Base-by-base conservation (phyloP, 2,888 invertebrate species). In the Diarsia dahlii region DNA sequence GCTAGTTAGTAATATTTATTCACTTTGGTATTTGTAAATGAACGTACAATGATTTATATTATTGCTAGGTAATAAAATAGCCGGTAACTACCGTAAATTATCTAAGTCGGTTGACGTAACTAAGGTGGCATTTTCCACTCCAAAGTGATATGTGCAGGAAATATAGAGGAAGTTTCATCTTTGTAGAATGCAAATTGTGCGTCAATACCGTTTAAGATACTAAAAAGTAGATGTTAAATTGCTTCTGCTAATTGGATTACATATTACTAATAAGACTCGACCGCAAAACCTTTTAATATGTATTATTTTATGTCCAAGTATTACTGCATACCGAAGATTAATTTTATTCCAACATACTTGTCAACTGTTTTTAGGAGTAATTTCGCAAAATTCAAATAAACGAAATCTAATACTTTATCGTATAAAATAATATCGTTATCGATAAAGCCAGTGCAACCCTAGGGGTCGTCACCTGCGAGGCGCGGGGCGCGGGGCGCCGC, bases 401-500 rank as follows among this genome's bases (percentile, higher is more conserved):
- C 6, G 1, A 39, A 0, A 5, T 23, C 13, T 0, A 3, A 70
- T 60, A 54, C 2, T 64, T 45, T 52, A 74, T 52, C 56, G 50
- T 48, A 3, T 46, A 62, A 64, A 60, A 34, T 52, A 46, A 62
- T 39, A 56, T 13, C 23, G 56, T 39, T 34, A 52, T 85, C 83
- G 85, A 84, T 68, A 78, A 62, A 23, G n/a, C 15, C 34, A 58
- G 76, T 64, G 63, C 92, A 89, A 67, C 93, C 87, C 93, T 94
- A 93, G 50, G 84, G 87, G 94, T 93, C 95, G 95, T 96, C 96
- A 96, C 96, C 96, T 96, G 96, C 90, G 94, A 87, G 91, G 91
- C 77, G 92, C 85, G 93, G 89, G 90, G 87, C 84, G 92, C 82
- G 89, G 89, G 91, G 91, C 83, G 90, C 87, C 89, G 89, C 91